phyloP scores from a whole-genome alignment of 2,888 invertebrate species.

The Morpho achilles region DNA sequence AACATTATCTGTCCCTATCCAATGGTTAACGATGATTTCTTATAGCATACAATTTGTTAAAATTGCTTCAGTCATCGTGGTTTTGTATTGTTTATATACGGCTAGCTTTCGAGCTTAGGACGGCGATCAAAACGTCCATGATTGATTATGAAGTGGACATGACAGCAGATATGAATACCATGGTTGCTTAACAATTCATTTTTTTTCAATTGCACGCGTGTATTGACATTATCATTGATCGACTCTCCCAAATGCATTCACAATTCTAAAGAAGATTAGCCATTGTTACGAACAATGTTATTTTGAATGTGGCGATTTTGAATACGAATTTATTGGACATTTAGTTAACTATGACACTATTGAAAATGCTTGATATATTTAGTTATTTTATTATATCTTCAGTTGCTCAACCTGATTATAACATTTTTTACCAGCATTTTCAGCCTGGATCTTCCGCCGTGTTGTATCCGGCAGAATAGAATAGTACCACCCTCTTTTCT shows the following conservation, averaged over 20 bases:
- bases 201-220: constrained; percentile 38
- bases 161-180: constrained; percentile 41
- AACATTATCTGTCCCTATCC: neutral
- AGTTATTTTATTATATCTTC: too few species aligned
- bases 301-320: neutral
- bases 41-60: constrained; percentile 28
- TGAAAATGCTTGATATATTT: too few species aligned
- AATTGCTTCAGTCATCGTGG: constrained; percentile 30
- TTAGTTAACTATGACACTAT: too few species aligned
- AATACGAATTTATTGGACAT: too few species aligned
- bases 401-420: too few species aligned
- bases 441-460: too few species aligned
- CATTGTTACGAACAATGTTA: neutral
- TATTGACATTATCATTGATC: constrained; percentile 42
- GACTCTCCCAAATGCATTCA: constrained; percentile 21
- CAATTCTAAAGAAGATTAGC: neutral
- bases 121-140: constrained; percentile 62
- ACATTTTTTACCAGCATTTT: too few species aligned
- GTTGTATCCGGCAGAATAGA: too few species aligned
- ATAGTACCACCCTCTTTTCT: too few species aligned
- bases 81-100: constrained; percentile 14
- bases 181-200: constrained; percentile 42
- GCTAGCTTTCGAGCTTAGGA: neutral
- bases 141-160: constrained; percentile 55
- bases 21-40: constrained; percentile 11